Percentiles rank a stretch among this genome's conserved stretches.
phyloP scores from a whole-genome alignment of 2,797 vertebrate genomes.

The Pseudochirops cupreus region DNA sequence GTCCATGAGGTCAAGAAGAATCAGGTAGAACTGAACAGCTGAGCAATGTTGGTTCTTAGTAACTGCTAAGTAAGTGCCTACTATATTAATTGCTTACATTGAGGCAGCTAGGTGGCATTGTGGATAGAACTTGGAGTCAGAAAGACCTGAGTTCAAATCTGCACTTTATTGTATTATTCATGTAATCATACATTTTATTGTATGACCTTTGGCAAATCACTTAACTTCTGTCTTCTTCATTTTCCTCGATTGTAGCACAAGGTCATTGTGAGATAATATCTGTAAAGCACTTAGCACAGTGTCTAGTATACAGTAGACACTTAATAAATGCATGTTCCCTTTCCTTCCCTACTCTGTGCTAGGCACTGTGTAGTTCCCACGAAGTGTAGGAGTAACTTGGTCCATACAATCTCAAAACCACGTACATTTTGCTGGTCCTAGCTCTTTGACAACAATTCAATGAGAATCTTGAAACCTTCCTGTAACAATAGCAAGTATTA shows the following conservation, averaged over 20 bases:
- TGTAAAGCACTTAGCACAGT: slow-evolving; percentile 51
- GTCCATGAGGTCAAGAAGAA: too few relatives aligned
- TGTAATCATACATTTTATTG: not conserved
- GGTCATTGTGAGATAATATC: not conserved
- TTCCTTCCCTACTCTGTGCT: not conserved
- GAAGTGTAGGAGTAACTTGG: not conserved
- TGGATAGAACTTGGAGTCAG: not conserved
- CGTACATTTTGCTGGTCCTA: slow-evolving; percentile 43
- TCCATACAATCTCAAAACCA: not conserved
- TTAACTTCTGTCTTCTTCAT: not conserved
- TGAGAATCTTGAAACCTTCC: slow-evolving; percentile 71
- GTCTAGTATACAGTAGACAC: slow-evolving; percentile 72
- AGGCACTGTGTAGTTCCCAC: not conserved
- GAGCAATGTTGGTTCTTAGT: too few relatives aligned
- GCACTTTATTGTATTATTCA: too few relatives aligned
- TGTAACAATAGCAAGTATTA: slow-evolving; percentile 80
- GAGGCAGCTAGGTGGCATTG: not conserved
- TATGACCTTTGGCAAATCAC: not conserved
- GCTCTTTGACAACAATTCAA: slow-evolving; percentile 63
- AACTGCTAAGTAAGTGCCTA: too few relatives aligned
- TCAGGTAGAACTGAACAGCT: too few relatives aligned
- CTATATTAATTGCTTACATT: not conserved
- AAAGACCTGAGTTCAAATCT: not conserved
- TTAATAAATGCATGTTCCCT: not conserved
- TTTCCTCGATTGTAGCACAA: not conserved